Evolutionary conservation across 2,113 vertebrate genomes (phyloP), one percentile per base, ranked within the genome.

Genomic region (Cepphus grylle): DNA sequence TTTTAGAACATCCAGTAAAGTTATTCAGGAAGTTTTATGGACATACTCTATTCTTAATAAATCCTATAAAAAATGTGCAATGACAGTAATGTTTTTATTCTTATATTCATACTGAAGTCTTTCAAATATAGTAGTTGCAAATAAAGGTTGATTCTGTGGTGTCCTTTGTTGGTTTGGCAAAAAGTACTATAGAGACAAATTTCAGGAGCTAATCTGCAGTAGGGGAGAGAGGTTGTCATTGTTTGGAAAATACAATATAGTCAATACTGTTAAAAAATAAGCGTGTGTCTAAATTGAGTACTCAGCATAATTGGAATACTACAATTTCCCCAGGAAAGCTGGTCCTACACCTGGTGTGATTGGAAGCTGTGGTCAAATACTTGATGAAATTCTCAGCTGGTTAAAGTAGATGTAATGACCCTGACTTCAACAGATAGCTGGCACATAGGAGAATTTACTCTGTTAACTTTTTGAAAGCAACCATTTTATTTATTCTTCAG

Each of bases 1-100:
- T 58, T 97, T 96, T 95, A 93, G 76, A 97, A 92, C 90, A 96
- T 84, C 49, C 78, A 96, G 65, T 95, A 97, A 97, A 93, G 23
- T 43, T 94, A 70, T 76, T 97, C 76, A 86, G 77, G 74, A 93
- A 92, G 34, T 86, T 92, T 95, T 81, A 34, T 70, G 34, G 85
- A 95, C 53, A 86, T 71, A 95, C 81, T 92, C 52, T 83, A 15
- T 91, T 93, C 29, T 47, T 80, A 72, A 92, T 86, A 89, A 87
- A 61, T 47, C 18, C 27, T 62, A 52, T 66, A 27, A 67, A 90
- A 92, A 61, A 63, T 63, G 25, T 62, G 25, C 23, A 58, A 62
- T 94, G 3, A 49, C 34, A 86, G 8, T 53, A 27, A 42, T n/a
- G 26, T 88, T 86, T 38, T 38, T 81, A 81, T 78, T 20, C 26